Evolutionary conservation across 2,113 vertebrate genomes (phyloP).

Genomic region (Petroica traversi): DNA sequence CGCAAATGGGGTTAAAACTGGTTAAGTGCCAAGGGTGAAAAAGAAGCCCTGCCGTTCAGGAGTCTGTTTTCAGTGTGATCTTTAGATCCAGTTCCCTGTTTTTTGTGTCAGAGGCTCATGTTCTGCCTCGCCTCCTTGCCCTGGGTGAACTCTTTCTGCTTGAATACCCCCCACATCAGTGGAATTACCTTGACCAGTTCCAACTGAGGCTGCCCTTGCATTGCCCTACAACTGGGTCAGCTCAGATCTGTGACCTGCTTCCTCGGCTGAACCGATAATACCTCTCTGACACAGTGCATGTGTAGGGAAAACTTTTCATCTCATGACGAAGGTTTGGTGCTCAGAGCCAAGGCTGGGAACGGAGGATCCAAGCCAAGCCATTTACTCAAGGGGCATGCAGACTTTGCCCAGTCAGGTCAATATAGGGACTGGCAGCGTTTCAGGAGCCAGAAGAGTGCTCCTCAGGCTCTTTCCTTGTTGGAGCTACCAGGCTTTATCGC

Average conservation of each 20-base stretch:
- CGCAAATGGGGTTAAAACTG: conserved; percentile 25
- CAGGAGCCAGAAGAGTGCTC: conserved; percentile 14
- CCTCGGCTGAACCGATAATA: neutral
- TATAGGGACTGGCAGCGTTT: neutral
- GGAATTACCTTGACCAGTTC: neutral
- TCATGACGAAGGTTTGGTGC: neutral
- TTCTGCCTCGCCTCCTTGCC: neutral
- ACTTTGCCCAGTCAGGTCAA: conserved; percentile 29
- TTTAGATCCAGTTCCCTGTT: neutral
- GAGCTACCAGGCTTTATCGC: neutral
- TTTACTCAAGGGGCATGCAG: conserved; percentile 18
- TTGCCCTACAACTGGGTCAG: neutral
- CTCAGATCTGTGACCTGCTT: conserved; percentile 8
- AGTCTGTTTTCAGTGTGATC: neutral
- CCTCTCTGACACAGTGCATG: conserved; percentile 8
- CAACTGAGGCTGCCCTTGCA: neutral
- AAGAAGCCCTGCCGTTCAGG: conserved; percentile 14
- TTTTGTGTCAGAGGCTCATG: neutral
- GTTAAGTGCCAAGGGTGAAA: conserved; percentile 34
- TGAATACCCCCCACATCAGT: neutral
- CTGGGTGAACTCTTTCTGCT: conserved; percentile 7
- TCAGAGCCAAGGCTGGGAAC: neutral
- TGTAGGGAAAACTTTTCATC: neutral
- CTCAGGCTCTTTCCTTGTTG: neutral
- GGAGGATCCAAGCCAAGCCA: conserved; percentile 7